Base-by-base conservation (phyloP, 2,888 invertebrate species). In the Arrhopalites spinosus region DNA sequence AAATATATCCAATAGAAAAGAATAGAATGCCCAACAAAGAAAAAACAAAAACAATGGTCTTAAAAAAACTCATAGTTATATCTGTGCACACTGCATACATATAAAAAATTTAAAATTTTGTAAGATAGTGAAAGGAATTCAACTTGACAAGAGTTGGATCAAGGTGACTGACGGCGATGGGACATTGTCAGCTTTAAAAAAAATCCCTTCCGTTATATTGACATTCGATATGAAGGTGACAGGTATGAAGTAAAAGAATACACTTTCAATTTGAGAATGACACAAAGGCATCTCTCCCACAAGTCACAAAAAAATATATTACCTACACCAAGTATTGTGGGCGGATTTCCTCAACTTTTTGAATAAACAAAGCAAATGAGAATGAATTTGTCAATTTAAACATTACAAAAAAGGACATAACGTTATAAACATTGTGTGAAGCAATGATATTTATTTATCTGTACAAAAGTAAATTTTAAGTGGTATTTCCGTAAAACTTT, bases 121-220 rank as follows among this genome's bases (percentile, higher is more conserved):
- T 13, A 25, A 59, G 59, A 25, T 13, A 59, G 27, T 27, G 59
- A 59, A 59, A 59, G 59, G 59, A 59, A 59, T 59, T 27, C 20
- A 8, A 59, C 27, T 59, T 25, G 20, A 59, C 36, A 23, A 59
- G 59, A 23, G 59, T 59, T 15, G 15, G 59, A 59, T 59, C 59
- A 59, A 59, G 59, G 59, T 59, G 27, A 59, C 25, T 27, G 25
- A 59, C 27, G 59, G 59, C 59, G 59, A 59, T 59, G 59, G 59
- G 59, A 59, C 59, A 20, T 36, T 23, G 25, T 59, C 59, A 59
- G 25, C 25, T 20, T n/a, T 8, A 2, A 20, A 1, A 56, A 15
- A 25, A 27, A 25, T 59, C 11, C 25, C 15, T 59, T 59, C 11
- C 25, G 17, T 59, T 5, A 53, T 20, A 23, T 53, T 53, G 53